Evolutionary conservation across 2,888 invertebrate species (phyloP).

Genomic region (Eupithecia exiguata): DNA sequence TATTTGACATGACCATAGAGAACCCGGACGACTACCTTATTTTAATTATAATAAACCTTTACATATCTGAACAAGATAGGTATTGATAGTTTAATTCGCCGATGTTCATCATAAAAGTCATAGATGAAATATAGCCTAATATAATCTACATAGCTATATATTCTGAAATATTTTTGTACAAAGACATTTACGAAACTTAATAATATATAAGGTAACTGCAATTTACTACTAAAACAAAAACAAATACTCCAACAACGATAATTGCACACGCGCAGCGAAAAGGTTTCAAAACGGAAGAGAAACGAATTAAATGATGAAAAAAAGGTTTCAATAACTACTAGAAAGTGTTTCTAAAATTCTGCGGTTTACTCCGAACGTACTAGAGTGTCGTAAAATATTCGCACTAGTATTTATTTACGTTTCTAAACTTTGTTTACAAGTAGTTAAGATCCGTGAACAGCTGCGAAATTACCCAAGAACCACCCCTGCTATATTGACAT

Average conservation of each 20-base stretch:
- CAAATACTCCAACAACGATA: background rate
- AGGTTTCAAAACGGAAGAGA: background rate
- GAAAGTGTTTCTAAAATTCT: background rate
- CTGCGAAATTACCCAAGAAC: too few relatives aligned
- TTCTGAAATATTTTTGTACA: background rate
- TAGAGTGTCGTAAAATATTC: background rate
- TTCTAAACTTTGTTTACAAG: background rate
- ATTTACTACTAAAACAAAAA: background rate
- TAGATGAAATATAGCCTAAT: background rate
- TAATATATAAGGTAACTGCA: too few relatives aligned
- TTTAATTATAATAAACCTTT: background rate
- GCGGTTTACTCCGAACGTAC: background rate
- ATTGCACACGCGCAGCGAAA: background rate
- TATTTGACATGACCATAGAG: background rate
- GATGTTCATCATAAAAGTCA: background rate
- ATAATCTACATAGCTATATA: background rate
- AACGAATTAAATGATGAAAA: background rate
- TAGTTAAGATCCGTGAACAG: too few relatives aligned
- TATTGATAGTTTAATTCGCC: background rate
- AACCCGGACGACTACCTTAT: background rate
- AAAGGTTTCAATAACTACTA: background rate
- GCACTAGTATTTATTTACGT: background rate
- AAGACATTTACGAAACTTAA: too few relatives aligned
- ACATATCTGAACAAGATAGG: background rate
- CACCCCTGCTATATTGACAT: too few relatives aligned